Percentiles rank a stretch among this genome's conserved stretches.
These are phyloP conservation scores for Thunnus thynnus DNA, from an alignment of 2,113 vertebrate species.

Conservation along the genomic window DNA sequence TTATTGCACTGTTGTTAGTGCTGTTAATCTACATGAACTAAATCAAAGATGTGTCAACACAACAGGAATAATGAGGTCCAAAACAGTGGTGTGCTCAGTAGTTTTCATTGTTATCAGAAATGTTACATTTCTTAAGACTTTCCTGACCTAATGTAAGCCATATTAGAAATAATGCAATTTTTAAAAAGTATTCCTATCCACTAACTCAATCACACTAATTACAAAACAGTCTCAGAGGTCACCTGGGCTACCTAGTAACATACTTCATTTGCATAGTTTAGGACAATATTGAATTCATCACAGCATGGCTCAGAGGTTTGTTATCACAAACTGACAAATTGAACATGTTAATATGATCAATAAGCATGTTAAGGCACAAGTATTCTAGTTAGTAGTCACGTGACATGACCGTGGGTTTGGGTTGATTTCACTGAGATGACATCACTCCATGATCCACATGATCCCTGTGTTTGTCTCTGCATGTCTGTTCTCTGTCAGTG, in stretches of 20 bases:
- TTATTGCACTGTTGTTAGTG: too few relatives aligned
- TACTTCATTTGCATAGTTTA: slow-evolving; percentile 35
- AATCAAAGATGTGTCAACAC: not conserved
- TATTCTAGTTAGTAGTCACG: not conserved
- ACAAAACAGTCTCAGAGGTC: slow-evolving; percentile 1
- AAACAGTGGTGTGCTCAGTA: not conserved
- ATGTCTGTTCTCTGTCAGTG: not conserved
- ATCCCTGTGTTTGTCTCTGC: not conserved
- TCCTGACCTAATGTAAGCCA: slow-evolving; percentile 62
- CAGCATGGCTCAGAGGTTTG: not conserved
- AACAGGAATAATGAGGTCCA: not conserved
- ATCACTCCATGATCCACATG: not conserved
- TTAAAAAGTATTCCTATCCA: not conserved
- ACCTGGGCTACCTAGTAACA: not conserved
- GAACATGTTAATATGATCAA: not conserved
- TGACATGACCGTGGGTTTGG: not conserved
- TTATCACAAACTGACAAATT: not conserved
- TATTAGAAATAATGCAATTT: slow-evolving; percentile 20
- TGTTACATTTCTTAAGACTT: slow-evolving; percentile 30
- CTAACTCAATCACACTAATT: slow-evolving; percentile 25
- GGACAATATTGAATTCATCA: not conserved
- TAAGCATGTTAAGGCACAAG: slow-evolving; percentile 15
- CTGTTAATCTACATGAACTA: not conserved
- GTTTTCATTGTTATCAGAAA: slow-evolving; percentile 46
- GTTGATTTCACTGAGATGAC: not conserved